phyloP scores from a whole-genome alignment of 2,888 invertebrate species.

The Fragum whitleyi region DNA sequence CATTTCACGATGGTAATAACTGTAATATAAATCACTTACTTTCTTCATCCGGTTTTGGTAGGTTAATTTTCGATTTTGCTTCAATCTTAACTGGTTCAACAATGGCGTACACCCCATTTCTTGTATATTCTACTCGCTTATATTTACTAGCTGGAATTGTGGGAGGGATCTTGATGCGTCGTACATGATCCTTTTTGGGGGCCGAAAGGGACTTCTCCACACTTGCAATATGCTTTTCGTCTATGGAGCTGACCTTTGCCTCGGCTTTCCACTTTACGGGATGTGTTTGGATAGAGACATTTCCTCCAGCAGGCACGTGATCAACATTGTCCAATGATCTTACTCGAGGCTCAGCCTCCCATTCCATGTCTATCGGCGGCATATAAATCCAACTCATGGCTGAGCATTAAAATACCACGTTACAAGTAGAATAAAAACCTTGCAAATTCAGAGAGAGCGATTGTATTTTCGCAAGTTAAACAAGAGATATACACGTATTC shows the following conservation, averaged over 20 bases:
- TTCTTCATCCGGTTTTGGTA: slow-evolving; percentile 82
- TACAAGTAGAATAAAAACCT: too few relatives aligned
- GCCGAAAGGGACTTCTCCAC: slow-evolving; percentile 30
- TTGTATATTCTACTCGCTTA: slow-evolving; percentile 68
- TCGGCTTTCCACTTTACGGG: slow-evolving; percentile 69
- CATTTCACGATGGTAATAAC: too few relatives aligned
- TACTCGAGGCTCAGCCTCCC: slow-evolving; percentile 87
- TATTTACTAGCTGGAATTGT: slow-evolving; percentile 69
- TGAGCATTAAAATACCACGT: too few relatives aligned
- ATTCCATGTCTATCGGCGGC: slow-evolving; percentile 74
- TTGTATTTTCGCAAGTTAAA: too few relatives aligned
- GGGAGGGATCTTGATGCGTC: slow-evolving; percentile 54
- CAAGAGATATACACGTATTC: too few relatives aligned
- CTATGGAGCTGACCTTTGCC: slow-evolving; percentile 71
- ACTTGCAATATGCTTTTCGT: slow-evolving; percentile 58
- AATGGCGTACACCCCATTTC: slow-evolving; percentile 59
- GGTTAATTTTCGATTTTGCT: slow-evolving; percentile 9
- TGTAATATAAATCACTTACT: too few relatives aligned
- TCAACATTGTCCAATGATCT: slow-evolving; percentile 94
- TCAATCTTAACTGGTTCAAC: slow-evolving; percentile 35
- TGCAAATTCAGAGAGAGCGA: too few relatives aligned
- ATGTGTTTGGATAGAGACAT: slow-evolving; percentile 56
- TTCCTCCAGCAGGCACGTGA: slow-evolving; percentile 89
- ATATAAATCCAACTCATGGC: slow-evolving; percentile 58
- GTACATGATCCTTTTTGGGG: slow-evolving; percentile 41